Evolutionary conservation across 2,888 invertebrate species (phyloP).

Genomic region (Caenorhabditis sp.): DNA sequence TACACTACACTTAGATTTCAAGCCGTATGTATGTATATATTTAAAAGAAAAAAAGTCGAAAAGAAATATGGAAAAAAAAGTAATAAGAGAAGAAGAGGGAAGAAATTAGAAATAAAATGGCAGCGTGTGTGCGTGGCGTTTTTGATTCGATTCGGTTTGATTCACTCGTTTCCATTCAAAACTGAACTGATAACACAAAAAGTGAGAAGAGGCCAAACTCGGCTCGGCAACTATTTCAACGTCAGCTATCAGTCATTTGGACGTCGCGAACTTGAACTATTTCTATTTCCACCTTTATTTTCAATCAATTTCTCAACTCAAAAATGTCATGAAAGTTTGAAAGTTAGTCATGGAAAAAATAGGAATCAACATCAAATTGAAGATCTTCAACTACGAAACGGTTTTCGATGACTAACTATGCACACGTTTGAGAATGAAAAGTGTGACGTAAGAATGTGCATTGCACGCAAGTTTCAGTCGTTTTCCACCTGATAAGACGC

Average conservation of each 20-base stretch:
- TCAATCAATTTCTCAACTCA: slow-evolving; percentile 2
- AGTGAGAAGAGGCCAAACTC: slow-evolving; percentile 11
- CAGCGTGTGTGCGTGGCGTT: slow-evolving; percentile 8
- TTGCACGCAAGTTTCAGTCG: slow-evolving; percentile 21
- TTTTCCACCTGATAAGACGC: slow-evolving; percentile 24
- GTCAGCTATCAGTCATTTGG: slow-evolving; percentile 29
- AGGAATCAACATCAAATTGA: no score
- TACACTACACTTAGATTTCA: no score
- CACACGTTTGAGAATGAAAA: slow-evolving; percentile 23
- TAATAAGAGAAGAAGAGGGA: slow-evolving; percentile 20
- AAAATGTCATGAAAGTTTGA: no score
- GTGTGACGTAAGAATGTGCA: slow-evolving; percentile 41
- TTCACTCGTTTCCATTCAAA: no score
- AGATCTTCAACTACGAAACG: slow-evolving; percentile 6
- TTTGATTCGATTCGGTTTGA: slow-evolving; percentile 2
- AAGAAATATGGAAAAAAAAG: not conserved
- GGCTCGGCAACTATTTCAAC: slow-evolving; percentile 13
- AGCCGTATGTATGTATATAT: no score
- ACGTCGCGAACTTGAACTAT: slow-evolving; percentile 26
- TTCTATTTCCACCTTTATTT: not conserved
- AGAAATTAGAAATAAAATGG: no score
- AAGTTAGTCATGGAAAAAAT: no score
- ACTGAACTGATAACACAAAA: slow-evolving; percentile 35
- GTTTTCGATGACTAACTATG: slow-evolving; percentile 39
- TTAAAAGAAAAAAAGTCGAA: slow-evolving; percentile 14